phyloP scores from a whole-genome alignment of 1,140 invertebrate genomes.

The Micrasema longulum region DNA sequence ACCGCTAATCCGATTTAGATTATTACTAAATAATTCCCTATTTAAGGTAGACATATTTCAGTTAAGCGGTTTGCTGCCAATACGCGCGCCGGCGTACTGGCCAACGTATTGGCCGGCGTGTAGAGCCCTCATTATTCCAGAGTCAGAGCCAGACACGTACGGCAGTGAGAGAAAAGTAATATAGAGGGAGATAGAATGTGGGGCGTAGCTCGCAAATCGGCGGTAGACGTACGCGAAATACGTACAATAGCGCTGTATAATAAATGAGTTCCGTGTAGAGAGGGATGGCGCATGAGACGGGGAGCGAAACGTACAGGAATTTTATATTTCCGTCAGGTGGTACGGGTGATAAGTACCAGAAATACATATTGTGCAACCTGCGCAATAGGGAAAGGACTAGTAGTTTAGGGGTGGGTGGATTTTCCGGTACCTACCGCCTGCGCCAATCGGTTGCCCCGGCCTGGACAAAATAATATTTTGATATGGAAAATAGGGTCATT shows the following conservation, averaged over 20 bases:
- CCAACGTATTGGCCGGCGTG: too few species aligned
- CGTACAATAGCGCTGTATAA: constrained; percentile 2
- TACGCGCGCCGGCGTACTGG: too few species aligned
- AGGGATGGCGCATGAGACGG: not conserved
- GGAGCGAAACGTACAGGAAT: not conserved
- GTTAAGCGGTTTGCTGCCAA: too few species aligned
- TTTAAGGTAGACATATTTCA: too few species aligned
- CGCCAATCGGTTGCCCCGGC: too few species aligned
- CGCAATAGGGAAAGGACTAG: not conserved
- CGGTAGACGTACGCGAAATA: constrained; percentile 17
- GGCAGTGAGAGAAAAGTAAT: not conserved
- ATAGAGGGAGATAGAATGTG: constrained; percentile 20
- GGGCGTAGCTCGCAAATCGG: constrained; percentile 30
- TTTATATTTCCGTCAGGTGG: constrained; percentile 19
- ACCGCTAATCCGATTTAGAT: too few species aligned
- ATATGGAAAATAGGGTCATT: too few species aligned
- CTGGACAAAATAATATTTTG: too few species aligned
- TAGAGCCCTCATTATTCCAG: too few species aligned
- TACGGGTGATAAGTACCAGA: not conserved
- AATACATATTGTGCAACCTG: not conserved
- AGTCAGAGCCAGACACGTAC: constrained; percentile 17
- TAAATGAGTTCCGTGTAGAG: constrained; percentile 26
- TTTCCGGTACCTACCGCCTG: not conserved
- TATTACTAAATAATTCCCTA: too few species aligned
- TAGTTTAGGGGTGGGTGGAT: not conserved